phyloP scores from a whole-genome alignment of 2,113 vertebrate species.

The Stegostoma tigrinum region DNA sequence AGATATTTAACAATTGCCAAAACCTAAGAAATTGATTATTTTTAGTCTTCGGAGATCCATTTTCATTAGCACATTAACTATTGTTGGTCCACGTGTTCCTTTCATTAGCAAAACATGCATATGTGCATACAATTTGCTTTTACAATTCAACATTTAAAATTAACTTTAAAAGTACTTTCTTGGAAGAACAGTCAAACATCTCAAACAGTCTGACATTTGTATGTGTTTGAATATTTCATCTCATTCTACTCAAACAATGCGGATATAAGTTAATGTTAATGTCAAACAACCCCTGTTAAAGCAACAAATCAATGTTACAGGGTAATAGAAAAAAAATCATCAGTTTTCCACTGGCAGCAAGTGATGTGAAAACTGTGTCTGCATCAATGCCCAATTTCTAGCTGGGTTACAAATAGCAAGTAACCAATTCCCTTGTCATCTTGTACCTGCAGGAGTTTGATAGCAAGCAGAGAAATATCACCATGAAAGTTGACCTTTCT shows the following conservation, averaged over 20 bases:
- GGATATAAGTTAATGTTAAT: neutral
- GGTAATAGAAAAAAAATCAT: neutral
- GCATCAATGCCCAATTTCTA: conserved; percentile 1
- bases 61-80: neutral
- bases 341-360: neutral
- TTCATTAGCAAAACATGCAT: neutral
- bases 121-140: neutral
- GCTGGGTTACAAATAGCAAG: neutral
- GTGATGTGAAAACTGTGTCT: neutral
- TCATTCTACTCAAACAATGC: neutral
- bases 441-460: conserved; percentile 8
- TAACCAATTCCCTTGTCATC: conserved; percentile 14
- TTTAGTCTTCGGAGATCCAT: neutral
- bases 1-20: neutral
- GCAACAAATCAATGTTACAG: neutral
- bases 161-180: neutral
- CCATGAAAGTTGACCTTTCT: neutral
- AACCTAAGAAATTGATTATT: neutral
- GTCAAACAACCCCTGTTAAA: neutral
- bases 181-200: neutral
- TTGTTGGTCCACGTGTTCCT: neutral
- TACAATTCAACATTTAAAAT: neutral
- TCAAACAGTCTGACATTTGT: neutral
- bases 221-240: neutral
- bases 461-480: neutral